A percentile compares a stretch with the other conserved stretches of the same genome.
Evolutionary conservation across 1,140 invertebrate species (phyloP).

Genomic region (Sycophaga agraensis): DNA sequence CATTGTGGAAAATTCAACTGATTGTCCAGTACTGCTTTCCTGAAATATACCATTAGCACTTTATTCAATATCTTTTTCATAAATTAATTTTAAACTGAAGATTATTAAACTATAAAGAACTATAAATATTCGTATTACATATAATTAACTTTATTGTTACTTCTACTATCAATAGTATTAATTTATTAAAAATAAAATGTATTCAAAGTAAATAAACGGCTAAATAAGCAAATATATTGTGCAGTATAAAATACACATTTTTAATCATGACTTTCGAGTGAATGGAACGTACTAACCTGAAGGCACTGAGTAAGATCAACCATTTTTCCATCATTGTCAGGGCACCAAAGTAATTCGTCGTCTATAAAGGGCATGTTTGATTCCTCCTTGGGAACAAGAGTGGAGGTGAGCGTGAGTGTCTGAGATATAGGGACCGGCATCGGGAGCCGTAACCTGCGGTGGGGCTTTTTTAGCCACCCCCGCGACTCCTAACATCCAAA

Average conservation of each 20-base stretch:
- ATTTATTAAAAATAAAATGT: neutral
- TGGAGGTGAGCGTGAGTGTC: conserved; percentile 53
- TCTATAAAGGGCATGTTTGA: conserved; percentile 89
- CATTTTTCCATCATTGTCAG: conserved; percentile 88
- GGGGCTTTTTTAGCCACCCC: conserved; percentile 58
- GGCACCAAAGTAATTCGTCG: conserved; percentile 88
- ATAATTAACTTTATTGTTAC: no score
- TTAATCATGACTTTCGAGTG: neutral
- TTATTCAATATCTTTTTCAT: conserved; percentile 12
- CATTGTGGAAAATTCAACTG: conserved; percentile 54
- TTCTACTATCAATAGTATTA: neutral
- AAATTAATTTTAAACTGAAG: no score
- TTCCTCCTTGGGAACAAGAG: conserved; percentile 56
- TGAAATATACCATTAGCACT: conserved; percentile 26
- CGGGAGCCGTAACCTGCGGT: conserved; percentile 55
- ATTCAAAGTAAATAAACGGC: neutral
- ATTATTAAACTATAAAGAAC: no score
- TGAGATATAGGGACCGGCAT: conserved; percentile 59
- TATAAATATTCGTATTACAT: no score
- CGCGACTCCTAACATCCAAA: conserved; percentile 57
- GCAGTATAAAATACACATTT: no score
- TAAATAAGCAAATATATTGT: neutral
- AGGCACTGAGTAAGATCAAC: conserved; percentile 85
- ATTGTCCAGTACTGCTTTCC: conserved; percentile 52
- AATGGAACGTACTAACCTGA: conserved; percentile 63